Evolutionary conservation across 2,113 vertebrate genomes (phyloP).

Genomic region (Promerops cafer): DNA sequence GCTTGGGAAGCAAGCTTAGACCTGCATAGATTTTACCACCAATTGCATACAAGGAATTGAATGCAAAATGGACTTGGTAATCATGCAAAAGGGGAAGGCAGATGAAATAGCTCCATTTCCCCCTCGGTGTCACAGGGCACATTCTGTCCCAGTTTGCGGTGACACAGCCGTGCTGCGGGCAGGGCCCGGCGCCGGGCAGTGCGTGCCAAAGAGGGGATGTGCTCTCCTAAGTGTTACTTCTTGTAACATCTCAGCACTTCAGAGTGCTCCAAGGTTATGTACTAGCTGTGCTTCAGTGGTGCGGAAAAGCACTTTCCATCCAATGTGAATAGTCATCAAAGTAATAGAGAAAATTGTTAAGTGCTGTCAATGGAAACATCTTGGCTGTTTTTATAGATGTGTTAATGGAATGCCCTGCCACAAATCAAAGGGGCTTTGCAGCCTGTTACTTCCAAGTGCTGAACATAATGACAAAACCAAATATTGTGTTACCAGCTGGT

Average conservation of each 20-base stretch:
- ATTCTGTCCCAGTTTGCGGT: accelerated
- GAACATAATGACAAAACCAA: conserved; percentile 8
- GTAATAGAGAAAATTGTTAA: conserved; percentile 24
- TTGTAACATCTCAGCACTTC: not conserved
- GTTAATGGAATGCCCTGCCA: not conserved
- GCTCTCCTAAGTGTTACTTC: not conserved
- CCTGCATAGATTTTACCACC: not conserved
- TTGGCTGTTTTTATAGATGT: not conserved
- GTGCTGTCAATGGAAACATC: not conserved
- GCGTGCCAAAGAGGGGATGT: not conserved
- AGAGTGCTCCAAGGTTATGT: not conserved
- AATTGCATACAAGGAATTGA: not conserved
- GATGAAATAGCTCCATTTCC: not conserved
- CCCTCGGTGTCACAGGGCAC: not conserved
- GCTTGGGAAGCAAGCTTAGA: not conserved
- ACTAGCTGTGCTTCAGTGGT: not conserved
- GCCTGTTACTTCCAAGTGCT: not conserved
- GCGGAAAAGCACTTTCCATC: conserved; percentile 13
- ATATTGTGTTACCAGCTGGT: not conserved
- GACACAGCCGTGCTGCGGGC: not conserved
- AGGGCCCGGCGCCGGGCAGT: accelerated
- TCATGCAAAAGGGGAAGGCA: not conserved
- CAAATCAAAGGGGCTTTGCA: not conserved
- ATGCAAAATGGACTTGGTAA: not conserved
- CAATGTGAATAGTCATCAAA: not conserved